Conservation (phyloP, 2,888 invertebrate genomes). For the Drosophila dives region DNA sequence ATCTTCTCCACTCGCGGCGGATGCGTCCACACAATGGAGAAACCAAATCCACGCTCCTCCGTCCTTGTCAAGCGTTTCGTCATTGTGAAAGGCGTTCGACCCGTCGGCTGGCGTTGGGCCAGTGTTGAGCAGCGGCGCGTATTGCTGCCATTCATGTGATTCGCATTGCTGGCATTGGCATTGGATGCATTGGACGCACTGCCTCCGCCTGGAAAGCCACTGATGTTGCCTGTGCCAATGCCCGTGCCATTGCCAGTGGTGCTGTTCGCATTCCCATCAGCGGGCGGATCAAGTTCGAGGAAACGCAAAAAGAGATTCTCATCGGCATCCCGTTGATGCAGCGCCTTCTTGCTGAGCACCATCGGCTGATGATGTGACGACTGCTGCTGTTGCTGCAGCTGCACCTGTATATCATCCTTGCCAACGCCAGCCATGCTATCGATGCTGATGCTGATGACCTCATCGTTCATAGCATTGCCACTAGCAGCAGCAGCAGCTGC, state of each 20-base stretch:
- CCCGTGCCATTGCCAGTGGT: conserved; percentile 36
- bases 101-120: conserved; percentile 84
- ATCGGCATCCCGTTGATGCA: conserved; percentile 88
- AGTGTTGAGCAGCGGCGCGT: conserved; percentile 58
- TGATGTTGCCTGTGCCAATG: neutral
- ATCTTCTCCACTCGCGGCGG: conserved; percentile 94
- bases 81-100: conserved; percentile 93
- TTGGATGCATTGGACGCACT: conserved; percentile 32
- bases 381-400: conserved; percentile 15
- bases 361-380: conserved; percentile 64
- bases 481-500: conserved; percentile 15
- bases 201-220: neutral
- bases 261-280: conserved; percentile 86
- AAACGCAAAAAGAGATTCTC: conserved; percentile 91
- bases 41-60: conserved; percentile 90
- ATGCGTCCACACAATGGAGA: conserved; percentile 95
- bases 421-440: conserved; percentile 74
- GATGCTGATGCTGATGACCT: conserved; percentile 82
- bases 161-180: conserved; percentile 85
- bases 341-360: conserved; percentile 86
- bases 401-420: conserved; percentile 40
- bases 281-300: conserved; percentile 90
- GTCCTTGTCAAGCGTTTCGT: conserved; percentile 88
- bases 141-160: conserved; percentile 84
- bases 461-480: conserved; percentile 76